Evolutionary conservation across 1,140 invertebrate species (phyloP).

Genomic region (Ectropis grisescens): DNA sequence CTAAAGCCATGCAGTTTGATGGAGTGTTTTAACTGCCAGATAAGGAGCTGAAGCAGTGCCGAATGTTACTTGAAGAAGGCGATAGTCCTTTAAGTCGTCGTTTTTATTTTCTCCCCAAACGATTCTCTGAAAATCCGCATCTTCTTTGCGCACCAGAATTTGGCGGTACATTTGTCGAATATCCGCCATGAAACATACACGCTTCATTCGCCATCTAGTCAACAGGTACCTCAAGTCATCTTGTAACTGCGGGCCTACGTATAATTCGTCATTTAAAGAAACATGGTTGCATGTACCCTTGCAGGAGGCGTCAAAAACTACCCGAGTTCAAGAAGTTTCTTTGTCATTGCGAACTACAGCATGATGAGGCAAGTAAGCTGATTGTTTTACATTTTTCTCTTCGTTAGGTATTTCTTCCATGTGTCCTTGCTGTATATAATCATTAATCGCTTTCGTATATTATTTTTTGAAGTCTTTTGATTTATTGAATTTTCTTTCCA

Average conservation of each 20-base stretch:
- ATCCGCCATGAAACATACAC: slow-evolving; percentile 25
- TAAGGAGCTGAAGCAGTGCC: slow-evolving; percentile 23
- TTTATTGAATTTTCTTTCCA: slow-evolving; percentile 10
- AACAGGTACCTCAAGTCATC: slow-evolving; percentile 32
- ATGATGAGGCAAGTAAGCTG: slow-evolving; percentile 25
- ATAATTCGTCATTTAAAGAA: slow-evolving; percentile 33
- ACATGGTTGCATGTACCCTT: slow-evolving; percentile 12
- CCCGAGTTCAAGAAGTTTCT: slow-evolving; percentile 22
- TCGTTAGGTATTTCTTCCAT: slow-evolving; percentile 8
- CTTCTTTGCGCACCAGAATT: slow-evolving; percentile 22
- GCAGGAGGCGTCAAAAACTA: slow-evolving; percentile 38
- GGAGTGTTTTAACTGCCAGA: slow-evolving; percentile 20
- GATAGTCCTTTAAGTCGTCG: slow-evolving; percentile 13
- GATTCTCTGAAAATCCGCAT: slow-evolving; percentile 32
- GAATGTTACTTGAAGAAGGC: slow-evolving; percentile 24
- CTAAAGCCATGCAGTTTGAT: not conserved
- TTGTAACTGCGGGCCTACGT: slow-evolving; percentile 35
- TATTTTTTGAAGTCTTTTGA: slow-evolving; percentile 3
- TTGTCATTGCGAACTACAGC: too few species aligned
- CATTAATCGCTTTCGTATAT: slow-evolving; percentile 7
- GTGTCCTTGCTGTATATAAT: slow-evolving; percentile 7
- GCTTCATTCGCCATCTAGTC: slow-evolving; percentile 28
- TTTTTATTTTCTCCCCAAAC: slow-evolving; percentile 24
- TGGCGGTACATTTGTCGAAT: slow-evolving; percentile 48
- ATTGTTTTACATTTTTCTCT: slow-evolving; percentile 4